phyloP scores from a whole-genome alignment of 2,797 vertebrate species.

The Tolypeutes matacus region DNA sequence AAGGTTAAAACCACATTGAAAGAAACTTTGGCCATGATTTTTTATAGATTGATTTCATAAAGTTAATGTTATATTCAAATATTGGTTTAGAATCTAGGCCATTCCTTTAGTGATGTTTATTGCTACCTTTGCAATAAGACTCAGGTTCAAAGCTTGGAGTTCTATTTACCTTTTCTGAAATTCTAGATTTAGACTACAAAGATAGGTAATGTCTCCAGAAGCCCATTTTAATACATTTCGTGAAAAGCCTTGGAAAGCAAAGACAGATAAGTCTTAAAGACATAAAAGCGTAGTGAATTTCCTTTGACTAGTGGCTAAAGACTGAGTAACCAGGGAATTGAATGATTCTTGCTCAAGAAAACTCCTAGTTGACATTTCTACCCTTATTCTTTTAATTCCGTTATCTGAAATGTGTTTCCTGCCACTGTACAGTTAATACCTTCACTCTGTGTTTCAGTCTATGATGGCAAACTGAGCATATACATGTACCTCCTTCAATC shows the following conservation, averaged over 20 bases:
- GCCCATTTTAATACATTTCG: not conserved
- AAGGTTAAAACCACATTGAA: not conserved
- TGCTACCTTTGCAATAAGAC: not conserved
- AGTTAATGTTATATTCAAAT: not conserved
- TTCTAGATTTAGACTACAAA: not conserved
- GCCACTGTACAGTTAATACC: not conserved
- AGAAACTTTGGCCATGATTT: not conserved
- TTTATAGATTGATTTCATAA: not conserved
- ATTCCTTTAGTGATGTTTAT: not conserved
- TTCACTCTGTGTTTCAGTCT: not conserved
- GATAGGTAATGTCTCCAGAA: not conserved
- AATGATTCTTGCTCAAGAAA: slow-evolving; percentile 3
- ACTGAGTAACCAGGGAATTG: not conserved
- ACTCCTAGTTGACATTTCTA: not conserved
- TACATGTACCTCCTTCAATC: not conserved
- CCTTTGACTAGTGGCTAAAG: not conserved
- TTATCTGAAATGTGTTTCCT: not conserved
- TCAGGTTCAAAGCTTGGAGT: not conserved
- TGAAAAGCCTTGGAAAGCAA: not conserved
- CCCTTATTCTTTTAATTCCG: not conserved
- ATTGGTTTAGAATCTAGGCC: not conserved
- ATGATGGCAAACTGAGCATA: not conserved
- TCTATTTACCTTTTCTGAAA: not conserved
- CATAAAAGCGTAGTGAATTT: not conserved
- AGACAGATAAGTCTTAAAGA: not conserved